Base-by-base conservation (phyloP, 1,140 invertebrate genomes). In the Temnothorax curvispinosus region DNA sequence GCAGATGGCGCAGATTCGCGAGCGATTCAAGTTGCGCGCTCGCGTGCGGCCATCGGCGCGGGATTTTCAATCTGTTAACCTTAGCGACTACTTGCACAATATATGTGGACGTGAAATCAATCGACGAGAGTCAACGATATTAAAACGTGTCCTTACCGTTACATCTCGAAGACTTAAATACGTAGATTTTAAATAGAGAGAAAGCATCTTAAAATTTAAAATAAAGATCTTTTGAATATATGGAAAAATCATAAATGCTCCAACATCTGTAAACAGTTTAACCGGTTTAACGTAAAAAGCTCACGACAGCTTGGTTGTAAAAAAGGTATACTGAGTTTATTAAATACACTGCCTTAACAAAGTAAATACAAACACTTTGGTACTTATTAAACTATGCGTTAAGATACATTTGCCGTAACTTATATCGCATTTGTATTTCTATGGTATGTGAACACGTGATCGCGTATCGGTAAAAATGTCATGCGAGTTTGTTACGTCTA, bases 331-430 rank as follows among this genome's bases (percentile, higher is more conserved):
- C 27, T 35, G 38, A 78, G 7, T 80, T 67, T 80, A 80, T 80
- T 67, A 80, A 62, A 65, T 21, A 47, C 6, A 65, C 4, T 78
- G 41, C 9, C 41, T 64, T 47, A 78, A 78, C 8, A 38, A 50
- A 38, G n/a, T 78, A 27, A 2, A 2, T 80, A 78, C n/a, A 80
- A 80, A 78, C 58, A 0, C 62, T 67, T 67, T 67, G 44, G 44
- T 80, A 52, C 76, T 80, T 78, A 78, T 80, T 78, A 78, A 65
- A 65, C 11, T 80, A 67, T 67, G 18, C 11, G 21, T 80, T 80
- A 80, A 80, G 60, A 80, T 80, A 80, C 76, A 65, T 67, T 52
- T n/a, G 60, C 76, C 60, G 6, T 80, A 78, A 80, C 44, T 78
- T 78, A 65, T 2, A 21, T 67, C n/a, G 18, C 1, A 35, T 18